Evolutionary conservation across 2,888 invertebrate species (phyloP).

Genomic region (Lasioglossum calceatum): DNA sequence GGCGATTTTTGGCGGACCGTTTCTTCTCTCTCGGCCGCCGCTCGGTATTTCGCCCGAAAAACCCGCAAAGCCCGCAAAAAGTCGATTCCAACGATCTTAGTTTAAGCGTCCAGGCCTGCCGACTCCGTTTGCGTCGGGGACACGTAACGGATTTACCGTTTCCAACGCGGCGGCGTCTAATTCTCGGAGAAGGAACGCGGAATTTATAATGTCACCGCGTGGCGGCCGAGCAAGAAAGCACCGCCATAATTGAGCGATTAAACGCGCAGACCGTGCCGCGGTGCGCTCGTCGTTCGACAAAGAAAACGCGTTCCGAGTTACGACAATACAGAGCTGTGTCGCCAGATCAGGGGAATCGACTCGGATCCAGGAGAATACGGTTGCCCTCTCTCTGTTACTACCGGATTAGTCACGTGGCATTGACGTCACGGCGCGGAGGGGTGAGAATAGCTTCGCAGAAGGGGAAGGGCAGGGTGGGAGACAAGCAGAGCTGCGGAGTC

Average conservation of each 20-base stretch:
- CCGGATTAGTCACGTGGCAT: neutral
- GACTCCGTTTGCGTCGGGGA: constrained; percentile 28
- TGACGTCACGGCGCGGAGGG: too few relatives aligned
- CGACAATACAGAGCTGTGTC: neutral
- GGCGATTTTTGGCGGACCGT: constrained; percentile 60
- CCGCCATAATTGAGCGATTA: constrained; percentile 62
- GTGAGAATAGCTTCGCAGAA: too few relatives aligned
- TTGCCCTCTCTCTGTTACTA: neutral
- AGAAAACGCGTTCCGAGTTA: neutral
- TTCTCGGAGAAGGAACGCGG: constrained; percentile 48
- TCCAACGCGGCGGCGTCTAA: constrained; percentile 33
- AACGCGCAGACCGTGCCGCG: constrained; percentile 22
- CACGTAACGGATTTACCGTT: constrained; percentile 55
- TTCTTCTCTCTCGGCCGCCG: neutral
- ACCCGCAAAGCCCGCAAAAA: too few relatives aligned
- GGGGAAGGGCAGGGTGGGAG: too few relatives aligned
- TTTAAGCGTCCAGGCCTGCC: constrained; percentile 22
- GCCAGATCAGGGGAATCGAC: neutral
- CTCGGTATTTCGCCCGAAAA: neutral
- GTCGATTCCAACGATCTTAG: too few relatives aligned
- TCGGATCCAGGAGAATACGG: neutral
- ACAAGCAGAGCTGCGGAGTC: too few relatives aligned
- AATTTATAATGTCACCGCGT: constrained; percentile 47
- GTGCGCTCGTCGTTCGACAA: neutral
- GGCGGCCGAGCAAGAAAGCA: constrained; percentile 35